A percentile compares a stretch with the other conserved stretches of the same genome.
Conservation (phyloP, 1,140 invertebrate genomes). For the Bombus soroeensis region DNA sequence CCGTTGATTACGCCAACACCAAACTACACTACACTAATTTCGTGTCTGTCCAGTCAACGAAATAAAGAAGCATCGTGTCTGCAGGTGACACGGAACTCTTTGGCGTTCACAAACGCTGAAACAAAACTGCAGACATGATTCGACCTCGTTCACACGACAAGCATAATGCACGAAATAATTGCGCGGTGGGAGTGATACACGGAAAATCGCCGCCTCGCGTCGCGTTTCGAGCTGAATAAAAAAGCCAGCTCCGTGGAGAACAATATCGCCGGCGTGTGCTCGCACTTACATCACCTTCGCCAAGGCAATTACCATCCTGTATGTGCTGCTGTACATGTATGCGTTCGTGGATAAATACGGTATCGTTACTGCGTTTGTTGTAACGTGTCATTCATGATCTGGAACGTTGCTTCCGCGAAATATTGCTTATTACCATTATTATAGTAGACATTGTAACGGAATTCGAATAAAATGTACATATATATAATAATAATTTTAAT, state of each 20-base stretch:
- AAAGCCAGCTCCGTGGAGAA: conserved; percentile 30
- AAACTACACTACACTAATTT: not conserved
- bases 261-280: conserved; percentile 22
- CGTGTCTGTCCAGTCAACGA: not conserved
- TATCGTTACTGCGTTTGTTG: conserved; percentile 4
- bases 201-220: conserved; percentile 40
- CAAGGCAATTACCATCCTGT: not conserved
- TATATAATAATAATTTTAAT: too few relatives aligned
- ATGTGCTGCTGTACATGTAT: too few relatives aligned
- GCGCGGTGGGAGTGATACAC: conserved; percentile 39
- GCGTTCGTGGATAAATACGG: not conserved
- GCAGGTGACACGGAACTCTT: not conserved
- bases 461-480: not conserved
- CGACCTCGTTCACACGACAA: conserved; percentile 61
- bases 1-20: too few relatives aligned
- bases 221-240: not conserved
- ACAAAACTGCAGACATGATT: conserved; percentile 50
- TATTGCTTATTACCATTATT: not conserved
- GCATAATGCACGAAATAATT: conserved; percentile 16
- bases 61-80: conserved; percentile 3
- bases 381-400: conserved; percentile 10
- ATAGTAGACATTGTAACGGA: not conserved
- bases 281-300: conserved; percentile 23
- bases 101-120: conserved; percentile 2
- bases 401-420: conserved; percentile 20